phyloP scores from a whole-genome alignment of 1,140 invertebrate species.

The Micrasema longulum region DNA sequence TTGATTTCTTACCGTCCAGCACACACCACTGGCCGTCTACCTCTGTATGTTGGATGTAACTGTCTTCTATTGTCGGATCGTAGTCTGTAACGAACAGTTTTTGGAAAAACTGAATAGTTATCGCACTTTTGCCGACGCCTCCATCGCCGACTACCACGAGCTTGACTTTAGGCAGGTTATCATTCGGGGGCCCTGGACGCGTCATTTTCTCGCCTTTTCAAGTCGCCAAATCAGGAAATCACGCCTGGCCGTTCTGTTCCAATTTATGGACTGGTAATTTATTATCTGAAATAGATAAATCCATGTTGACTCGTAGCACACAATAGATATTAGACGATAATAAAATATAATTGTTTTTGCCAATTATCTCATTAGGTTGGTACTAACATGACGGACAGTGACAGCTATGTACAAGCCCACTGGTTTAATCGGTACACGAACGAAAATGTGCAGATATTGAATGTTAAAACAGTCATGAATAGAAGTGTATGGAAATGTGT shows the following conservation, averaged over 20 bases:
- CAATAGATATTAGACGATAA: slow-evolving; percentile 12
- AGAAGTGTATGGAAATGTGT: slow-evolving; percentile 7
- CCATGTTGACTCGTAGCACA: slow-evolving; percentile 5
- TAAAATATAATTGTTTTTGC: not conserved
- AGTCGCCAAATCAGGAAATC: slow-evolving; percentile 1
- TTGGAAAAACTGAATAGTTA: slow-evolving; percentile 92
- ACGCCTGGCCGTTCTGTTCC: slow-evolving; percentile 25
- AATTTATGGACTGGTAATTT: slow-evolving; percentile 20
- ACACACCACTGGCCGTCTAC: slow-evolving; percentile 93
- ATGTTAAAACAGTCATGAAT: slow-evolving; percentile 1
- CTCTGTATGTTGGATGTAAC: slow-evolving; percentile 91
- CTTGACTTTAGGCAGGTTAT: slow-evolving; percentile 87
- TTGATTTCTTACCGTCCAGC: slow-evolving; percentile 80
- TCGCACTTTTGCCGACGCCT: slow-evolving; percentile 89
- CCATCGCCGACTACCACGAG: slow-evolving; percentile 92
- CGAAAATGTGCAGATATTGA: slow-evolving; percentile 9
- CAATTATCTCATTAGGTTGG: slow-evolving; percentile 33
- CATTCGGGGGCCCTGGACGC: slow-evolving; percentile 80
- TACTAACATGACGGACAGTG: slow-evolving; percentile 15
- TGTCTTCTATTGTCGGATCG: slow-evolving; percentile 92
- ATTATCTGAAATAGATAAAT: slow-evolving; percentile 38
- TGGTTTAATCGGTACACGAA: not conserved
- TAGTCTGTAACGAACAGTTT: slow-evolving; percentile 91
- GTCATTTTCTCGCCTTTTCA: slow-evolving; percentile 62
- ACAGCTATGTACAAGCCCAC: slow-evolving; percentile 24